Conservation (phyloP, 1,140 invertebrate genomes). For the Ceratina australensis region DNA sequence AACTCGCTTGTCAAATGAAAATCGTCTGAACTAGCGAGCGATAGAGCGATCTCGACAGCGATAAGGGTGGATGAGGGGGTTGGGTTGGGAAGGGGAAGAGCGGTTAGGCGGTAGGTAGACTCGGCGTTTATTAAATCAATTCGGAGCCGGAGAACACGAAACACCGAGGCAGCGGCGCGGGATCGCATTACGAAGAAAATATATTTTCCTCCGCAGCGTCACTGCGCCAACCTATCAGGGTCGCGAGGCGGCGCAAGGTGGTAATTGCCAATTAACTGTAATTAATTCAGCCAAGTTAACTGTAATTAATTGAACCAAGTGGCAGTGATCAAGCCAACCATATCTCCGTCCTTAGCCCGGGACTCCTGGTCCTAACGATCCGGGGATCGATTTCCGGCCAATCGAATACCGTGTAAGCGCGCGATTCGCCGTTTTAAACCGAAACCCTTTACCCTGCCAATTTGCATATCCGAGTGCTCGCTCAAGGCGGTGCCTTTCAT, state of each 20-base stretch:
- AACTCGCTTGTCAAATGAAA: constrained; percentile 2
- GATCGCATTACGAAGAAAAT: constrained; percentile 56
- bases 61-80: no score
- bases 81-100: background rate
- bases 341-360: constrained; percentile 18
- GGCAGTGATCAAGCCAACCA: constrained; percentile 53
- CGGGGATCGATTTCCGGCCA: constrained; percentile 11
- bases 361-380: constrained; percentile 34
- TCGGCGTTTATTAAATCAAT: constrained; percentile 54
- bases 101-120: background rate
- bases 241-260: constrained; percentile 52
- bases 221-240: constrained; percentile 48
- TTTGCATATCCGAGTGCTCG: constrained; percentile 18
- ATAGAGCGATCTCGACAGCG: no score
- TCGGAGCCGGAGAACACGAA: constrained; percentile 25
- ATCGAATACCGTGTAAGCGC: constrained; percentile 24
- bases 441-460: constrained; percentile 8
- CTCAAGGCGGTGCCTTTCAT: constrained; percentile 6
- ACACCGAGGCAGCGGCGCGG: constrained; percentile 46
- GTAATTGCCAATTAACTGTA: constrained; percentile 73
- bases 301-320: constrained; percentile 72
- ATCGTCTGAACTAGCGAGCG: no score
- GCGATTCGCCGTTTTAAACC: constrained; percentile 26
- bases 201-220: constrained; percentile 60
- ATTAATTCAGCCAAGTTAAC: constrained; percentile 72